Base-by-base conservation (phyloP, 2,797 vertebrate species). In the Characodon lateralis region DNA sequence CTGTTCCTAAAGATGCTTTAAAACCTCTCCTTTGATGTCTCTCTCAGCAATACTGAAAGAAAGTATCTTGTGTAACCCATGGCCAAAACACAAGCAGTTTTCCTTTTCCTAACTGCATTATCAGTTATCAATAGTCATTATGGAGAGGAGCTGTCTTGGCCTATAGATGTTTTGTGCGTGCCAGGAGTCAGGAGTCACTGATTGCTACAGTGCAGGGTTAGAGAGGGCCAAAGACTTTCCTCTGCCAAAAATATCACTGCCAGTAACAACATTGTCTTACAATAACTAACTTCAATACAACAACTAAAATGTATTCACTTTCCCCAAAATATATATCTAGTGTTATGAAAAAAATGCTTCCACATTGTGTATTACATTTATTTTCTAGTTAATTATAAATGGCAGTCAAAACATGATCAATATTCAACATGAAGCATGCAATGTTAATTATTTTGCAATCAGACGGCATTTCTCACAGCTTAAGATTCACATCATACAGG, bases 101-200 rank as follows among this genome's bases (percentile, higher is more conserved):
- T 88, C 78, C 78, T 89, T 81, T 86, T 71, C 31, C 77, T 89
- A 90, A 93, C 82, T 89, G 82, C 82, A 93, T 93, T 91, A 93
- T 92, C 87, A 89, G 87, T 91, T 86, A 93, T 93, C 92, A 91
- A 89, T 92, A 90, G 85, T 92, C 88, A 90, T 94, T 92, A 92
- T 92, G 78, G 87, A 80, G 72, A 83, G 83, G 79, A 85, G 79
- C 83, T 80, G 83, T 63, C 79, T 76, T 87, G 85, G 85, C 85
- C 78, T 86, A 73, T 78, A 82, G 84, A 72, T 70, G 74, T 59
- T 59, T 14, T 80, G 59, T 81, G 71, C 78, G 79, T 89, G 83
- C 88, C 71, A 76, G 83, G 58, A 84, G 86, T 85, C 87, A 85
- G 79, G 28, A 90, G 81, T 86, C 78, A 83, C 82, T 85, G 85